Evolutionary conservation across 2,797 vertebrate species (phyloP).

Genomic region (Masticophis lateralis): DNA sequence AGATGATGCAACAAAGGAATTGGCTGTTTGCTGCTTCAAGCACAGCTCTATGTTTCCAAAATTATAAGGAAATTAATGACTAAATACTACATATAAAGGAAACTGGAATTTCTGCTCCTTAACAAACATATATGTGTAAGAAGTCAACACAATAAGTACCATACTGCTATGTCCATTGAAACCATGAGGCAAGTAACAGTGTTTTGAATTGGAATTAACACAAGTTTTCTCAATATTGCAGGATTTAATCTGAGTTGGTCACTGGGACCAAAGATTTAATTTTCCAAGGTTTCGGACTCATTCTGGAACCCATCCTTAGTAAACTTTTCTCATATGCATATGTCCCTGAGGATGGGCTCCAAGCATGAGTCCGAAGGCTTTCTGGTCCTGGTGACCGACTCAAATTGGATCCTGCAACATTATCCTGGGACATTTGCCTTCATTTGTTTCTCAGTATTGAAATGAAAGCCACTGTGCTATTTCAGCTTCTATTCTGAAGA

Average conservation of each 20-base stretch:
- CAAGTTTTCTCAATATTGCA: neutral
- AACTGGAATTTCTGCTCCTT: slow-evolving; percentile 19
- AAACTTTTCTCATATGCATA: neutral
- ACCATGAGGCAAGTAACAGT: neutral
- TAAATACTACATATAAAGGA: neutral
- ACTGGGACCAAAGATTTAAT: neutral
- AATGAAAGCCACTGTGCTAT: neutral
- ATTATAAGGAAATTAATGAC: slow-evolving; percentile 19
- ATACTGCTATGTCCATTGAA: neutral
- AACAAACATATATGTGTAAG: accelerated
- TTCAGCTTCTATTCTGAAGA: neutral
- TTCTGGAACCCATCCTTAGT: too few species aligned
- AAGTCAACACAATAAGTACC: neutral
- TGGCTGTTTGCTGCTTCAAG: slow-evolving; percentile 35
- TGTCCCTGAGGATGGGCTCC: neutral
- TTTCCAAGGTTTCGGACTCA: neutral
- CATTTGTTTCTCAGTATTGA: neutral
- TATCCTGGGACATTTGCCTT: too few species aligned
- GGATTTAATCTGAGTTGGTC: neutral
- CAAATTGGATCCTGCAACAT: too few species aligned
- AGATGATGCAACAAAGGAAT: slow-evolving; percentile 32
- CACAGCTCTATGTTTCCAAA: slow-evolving; percentile 33
- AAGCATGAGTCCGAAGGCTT: neutral
- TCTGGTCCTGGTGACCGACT: neutral
- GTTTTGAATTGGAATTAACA: neutral